A percentile compares a stretch with the other conserved stretches of the same genome.
Conservation (phyloP, 2,797 vertebrate genomes). For the Delichon dasypus region DNA sequence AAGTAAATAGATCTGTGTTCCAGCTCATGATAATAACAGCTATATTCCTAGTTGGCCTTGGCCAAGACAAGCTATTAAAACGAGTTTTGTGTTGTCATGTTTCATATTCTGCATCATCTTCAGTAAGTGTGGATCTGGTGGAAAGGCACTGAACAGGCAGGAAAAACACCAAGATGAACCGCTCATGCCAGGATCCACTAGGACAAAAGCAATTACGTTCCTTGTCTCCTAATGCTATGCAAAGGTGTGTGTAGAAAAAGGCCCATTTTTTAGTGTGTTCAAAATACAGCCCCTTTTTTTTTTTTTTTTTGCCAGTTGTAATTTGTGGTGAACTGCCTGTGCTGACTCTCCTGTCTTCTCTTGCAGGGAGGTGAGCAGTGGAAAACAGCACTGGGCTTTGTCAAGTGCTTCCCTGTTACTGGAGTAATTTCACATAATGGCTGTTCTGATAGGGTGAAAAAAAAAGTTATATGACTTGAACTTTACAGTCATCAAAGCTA, state of each 20-base stretch:
- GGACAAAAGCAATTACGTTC: not conserved
- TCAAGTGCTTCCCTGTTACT: not conserved
- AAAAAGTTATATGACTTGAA: not conserved
- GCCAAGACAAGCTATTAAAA: conserved; percentile 40
- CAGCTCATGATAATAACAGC: conserved; percentile 27
- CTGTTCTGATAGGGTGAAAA: not conserved
- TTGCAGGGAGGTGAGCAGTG: not conserved
- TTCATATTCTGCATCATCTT: conserved; percentile 49
- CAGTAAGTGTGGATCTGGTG: not conserved
- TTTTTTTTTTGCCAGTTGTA: not conserved
- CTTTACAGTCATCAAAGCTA: not conserved
- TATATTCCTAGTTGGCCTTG: not conserved
- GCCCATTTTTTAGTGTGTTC: not conserved
- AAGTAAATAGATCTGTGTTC: not conserved
- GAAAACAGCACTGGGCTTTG: not conserved
- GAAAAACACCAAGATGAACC: not conserved
- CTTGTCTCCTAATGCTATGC: not conserved
- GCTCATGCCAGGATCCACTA: not conserved
- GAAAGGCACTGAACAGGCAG: not conserved
- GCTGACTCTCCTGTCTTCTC: not conserved
- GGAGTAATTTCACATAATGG: not conserved
- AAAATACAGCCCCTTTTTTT: not conserved
- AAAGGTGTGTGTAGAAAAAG: not conserved
- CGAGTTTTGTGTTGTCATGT: conserved; percentile 21
- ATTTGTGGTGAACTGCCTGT: not conserved